Evolutionary conservation across 2,113 vertebrate genomes (phyloP).

Genomic region (Rhagologus leucostigma): DNA sequence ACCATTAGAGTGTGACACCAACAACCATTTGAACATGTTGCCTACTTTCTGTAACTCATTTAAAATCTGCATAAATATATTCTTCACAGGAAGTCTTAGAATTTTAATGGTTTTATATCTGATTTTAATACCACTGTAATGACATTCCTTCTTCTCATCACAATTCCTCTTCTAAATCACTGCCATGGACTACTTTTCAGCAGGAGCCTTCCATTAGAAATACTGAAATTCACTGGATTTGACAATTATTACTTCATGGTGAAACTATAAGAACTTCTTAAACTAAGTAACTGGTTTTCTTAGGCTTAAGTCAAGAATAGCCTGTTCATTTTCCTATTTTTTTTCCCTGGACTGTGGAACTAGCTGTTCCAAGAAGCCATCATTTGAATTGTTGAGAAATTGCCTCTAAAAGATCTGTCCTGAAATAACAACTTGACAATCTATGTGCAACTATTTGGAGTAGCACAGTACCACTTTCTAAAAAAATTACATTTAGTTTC

Average conservation of each 20-base stretch:
- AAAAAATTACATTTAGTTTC: not conserved
- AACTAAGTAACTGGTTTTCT: not conserved
- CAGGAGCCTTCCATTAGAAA: not conserved
- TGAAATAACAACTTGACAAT: not conserved
- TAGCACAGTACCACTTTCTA: not conserved
- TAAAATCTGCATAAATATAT: not conserved
- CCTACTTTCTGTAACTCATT: not conserved
- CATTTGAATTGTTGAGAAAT: not conserved
- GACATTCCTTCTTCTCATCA: not conserved
- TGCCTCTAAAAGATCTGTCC: not conserved
- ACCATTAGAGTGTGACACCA: not conserved
- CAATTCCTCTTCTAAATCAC: not conserved
- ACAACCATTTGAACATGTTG: not conserved
- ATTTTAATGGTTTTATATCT: not conserved
- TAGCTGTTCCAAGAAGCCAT: conserved; percentile 20
- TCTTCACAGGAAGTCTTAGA: not conserved
- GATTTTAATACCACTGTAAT: not conserved
- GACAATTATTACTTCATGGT: not conserved
- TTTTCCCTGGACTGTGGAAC: not conserved
- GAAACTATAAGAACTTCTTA: not conserved
- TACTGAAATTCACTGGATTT: not conserved
- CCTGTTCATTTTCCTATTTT: not conserved
- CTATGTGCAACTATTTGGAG: not conserved
- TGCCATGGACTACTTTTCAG: not conserved
- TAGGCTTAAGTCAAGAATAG: not conserved